A percentile compares a stretch with the other conserved stretches of the same genome.
These are phyloP conservation scores for Neogale vison DNA, from an alignment of 2,113 vertebrate species.

Conservation along the genomic window DNA sequence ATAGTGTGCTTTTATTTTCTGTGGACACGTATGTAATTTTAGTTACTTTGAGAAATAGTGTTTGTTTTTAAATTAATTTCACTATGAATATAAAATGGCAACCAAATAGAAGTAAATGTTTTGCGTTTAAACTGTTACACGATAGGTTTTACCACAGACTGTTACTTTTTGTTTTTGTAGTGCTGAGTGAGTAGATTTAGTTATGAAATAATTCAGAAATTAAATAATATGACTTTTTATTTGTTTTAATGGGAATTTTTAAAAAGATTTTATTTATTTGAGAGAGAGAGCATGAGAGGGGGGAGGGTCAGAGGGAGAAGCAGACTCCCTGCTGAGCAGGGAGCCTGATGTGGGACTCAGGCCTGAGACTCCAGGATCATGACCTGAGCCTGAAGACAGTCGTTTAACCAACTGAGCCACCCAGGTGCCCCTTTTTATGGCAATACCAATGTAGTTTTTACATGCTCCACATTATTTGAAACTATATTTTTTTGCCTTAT, in stretches of 20 bases:
- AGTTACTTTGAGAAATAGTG: background rate
- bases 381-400: no score
- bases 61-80: slow-evolving; percentile 31
- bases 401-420: no score
- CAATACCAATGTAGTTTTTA: background rate
- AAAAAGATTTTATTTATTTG: no score
- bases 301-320: no score
- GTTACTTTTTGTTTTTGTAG: background rate
- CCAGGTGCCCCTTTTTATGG: background rate
- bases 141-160: background rate
- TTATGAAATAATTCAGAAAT: background rate
- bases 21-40: background rate
- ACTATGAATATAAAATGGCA: background rate
- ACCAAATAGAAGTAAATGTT: background rate
- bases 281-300: no score
- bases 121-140: slow-evolving; percentile 22
- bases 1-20: background rate
- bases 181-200: background rate
- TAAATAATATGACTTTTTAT: background rate
- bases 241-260: background rate
- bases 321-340: no score
- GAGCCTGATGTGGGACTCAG: no score
- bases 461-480: background rate
- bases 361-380: no score
- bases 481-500: background rate